Percentiles rank a stretch among this genome's conserved stretches.
Evolutionary conservation across 2,888 invertebrate species (phyloP).

Genomic region (Amitus sp.): DNA sequence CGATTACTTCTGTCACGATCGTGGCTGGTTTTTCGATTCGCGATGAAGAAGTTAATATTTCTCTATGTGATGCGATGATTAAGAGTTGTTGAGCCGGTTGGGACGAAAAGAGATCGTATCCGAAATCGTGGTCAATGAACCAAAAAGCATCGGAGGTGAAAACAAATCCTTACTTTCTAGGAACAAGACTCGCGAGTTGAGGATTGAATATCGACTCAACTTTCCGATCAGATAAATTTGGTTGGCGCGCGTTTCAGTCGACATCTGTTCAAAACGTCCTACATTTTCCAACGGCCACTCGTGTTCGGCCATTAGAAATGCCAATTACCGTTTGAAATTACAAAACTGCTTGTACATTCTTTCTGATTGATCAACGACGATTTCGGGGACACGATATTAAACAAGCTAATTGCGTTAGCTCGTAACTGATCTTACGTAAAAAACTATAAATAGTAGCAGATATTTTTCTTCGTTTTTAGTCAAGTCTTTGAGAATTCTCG

Average conservation of each 20-base stretch:
- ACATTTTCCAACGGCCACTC: neutral
- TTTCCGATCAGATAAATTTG: constrained; percentile 4
- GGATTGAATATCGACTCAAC: neutral
- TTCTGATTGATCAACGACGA: constrained; percentile 3
- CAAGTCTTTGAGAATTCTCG: too few species aligned
- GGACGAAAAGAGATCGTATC: too few species aligned
- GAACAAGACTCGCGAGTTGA: neutral
- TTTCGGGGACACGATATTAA: neutral
- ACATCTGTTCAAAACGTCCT: constrained; percentile 2
- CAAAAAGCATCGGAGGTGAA: neutral
- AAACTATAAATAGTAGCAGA: constrained; percentile 1
- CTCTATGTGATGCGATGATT: too few species aligned
- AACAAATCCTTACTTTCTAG: neutral
- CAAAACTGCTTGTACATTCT: neutral
- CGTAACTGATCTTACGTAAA: constrained; percentile 6
- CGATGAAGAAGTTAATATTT: too few species aligned
- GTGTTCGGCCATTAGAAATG: too few species aligned
- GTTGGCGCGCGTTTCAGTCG: neutral
- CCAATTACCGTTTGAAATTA: too few species aligned
- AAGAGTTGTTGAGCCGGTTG: too few species aligned
- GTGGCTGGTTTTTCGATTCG: too few species aligned
- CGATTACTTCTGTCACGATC: neutral
- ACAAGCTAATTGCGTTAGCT: neutral
- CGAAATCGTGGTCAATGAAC: too few species aligned
- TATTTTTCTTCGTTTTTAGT: too few species aligned